Evolutionary conservation across 1,140 invertebrate species (phyloP), one percentile per base, ranked within the genome.

Genomic region (Pectinophora gossypiella): DNA sequence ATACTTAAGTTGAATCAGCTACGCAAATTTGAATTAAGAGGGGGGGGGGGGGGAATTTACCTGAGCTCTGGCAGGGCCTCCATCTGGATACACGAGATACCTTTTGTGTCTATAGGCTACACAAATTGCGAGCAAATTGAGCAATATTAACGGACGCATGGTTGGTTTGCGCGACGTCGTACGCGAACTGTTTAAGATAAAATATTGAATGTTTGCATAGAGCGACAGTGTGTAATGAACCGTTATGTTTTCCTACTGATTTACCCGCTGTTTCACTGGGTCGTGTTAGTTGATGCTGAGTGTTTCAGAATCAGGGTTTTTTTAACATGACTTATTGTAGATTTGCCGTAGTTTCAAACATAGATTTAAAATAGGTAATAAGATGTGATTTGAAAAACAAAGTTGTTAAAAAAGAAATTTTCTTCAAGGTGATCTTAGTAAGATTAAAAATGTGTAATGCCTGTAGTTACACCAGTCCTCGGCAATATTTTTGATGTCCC

Each of bases 31-130:
- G 75, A 75, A 73, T 75, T 71, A 72, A 55, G 54, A 68, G 49
- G 36, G 50, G 52, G 52, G 49, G 54, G 56, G 54, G 32, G 60
- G 59, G 62, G 23, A 38, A 20, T 38, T 46, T 80, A 89, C 87
- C 85, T 89, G 86, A 20, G 86, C 70, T 61, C 86, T 64, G 3
- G 86, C 85, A 2, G 86, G 87, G 4, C 85, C 87, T 48, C 85
- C 87, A 56, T 88, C 76, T 0, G 87, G 87, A 44, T 88, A 89
- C 1, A 87, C 67, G 20, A 89, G 75, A 56, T 89, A 88, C 38
- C 86, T 64, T 47, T 65, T 76, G 2, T 83, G 76, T 36, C 85
- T 67, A 44, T 72, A 64, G n/a, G 57, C 56, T 23, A 47, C 61
- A 47, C 64, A 57, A 22, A 60, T 40, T 12, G 50, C 62, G 20